Base-by-base conservation (phyloP, 2,113 vertebrate genomes). In the Myotis brandtii region DNA sequence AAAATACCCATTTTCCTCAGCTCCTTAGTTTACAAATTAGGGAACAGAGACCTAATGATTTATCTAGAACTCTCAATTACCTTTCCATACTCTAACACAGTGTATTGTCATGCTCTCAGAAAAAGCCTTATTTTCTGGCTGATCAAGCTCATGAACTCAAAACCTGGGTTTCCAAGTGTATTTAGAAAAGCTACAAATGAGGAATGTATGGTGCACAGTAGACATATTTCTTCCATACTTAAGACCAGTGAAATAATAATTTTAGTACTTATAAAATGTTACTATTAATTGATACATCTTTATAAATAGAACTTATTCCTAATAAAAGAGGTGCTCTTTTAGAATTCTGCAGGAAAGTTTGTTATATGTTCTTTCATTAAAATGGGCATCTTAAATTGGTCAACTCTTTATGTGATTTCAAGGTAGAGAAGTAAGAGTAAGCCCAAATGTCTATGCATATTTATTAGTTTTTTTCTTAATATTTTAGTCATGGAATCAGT, bases 21-120 rank as follows among this genome's bases (percentile, higher is more conserved):
- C 27, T 72, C 23, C 12, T 69, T 69, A n/a, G 21, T 85, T 92
- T 86, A 40, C n/a, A 73, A 87, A 59, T 95, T 77, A 76, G 23
- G 32, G 95, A 94, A 54, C 17, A 77, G 64, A 67, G 7, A 59
- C 2, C 6, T 14, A 20, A 17, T 23, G 12, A 64, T 87, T 62
- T 75, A 90, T 84, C 50, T 46, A 69, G 43, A 89, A 54, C 14
- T 86, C 46, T 43, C 67, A 92, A 52, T 89, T 86, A 89, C 72
- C 37, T 92, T 92, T 73, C 5, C 7, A 59, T 46, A 27, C 40
- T 80, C 13, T 67, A 82, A 23, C 5, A 48, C 21, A 23, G 2
- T 56, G 9, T 75, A 40, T 90, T 79, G 56, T 8, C 54, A 59
- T 27, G 2, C 0, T 81, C 2, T 86, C 27, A 40, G 43, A 75